Conservation (phyloP, 2,797 vertebrate genomes). For the Xiphophorus birchmanni region DNA sequence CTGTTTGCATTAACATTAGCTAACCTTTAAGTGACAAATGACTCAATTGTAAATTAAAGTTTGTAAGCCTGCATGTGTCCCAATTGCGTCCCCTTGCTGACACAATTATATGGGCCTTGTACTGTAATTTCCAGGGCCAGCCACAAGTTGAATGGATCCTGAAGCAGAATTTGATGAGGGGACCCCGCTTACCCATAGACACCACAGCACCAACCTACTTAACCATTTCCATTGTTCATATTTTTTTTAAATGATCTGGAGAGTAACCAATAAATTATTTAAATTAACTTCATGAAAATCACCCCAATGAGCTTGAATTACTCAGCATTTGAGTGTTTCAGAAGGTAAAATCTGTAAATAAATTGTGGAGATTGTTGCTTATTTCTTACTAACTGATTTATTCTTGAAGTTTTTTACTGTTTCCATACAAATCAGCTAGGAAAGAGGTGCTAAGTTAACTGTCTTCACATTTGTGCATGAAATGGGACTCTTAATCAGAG, state of each 20-base stretch:
- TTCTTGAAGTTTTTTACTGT: background rate
- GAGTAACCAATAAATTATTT: background rate
- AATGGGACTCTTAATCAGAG: too few relatives aligned
- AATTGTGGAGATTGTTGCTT: background rate
- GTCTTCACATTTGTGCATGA: too few relatives aligned
- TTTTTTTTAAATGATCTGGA: background rate
- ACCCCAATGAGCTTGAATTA: background rate
- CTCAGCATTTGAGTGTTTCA: background rate
- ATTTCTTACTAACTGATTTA: background rate
- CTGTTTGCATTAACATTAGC: conserved; percentile 3
- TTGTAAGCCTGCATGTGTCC: background rate
- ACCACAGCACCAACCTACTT: background rate
- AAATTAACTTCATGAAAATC: background rate
- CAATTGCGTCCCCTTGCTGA: background rate
- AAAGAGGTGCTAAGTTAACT: too few relatives aligned
- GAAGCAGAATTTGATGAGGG: background rate
- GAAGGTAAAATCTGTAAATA: background rate
- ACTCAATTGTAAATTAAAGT: conserved; percentile 29
- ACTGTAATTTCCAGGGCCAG: background rate
- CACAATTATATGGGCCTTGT: background rate
- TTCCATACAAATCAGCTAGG: too few relatives aligned
- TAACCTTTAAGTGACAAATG: conserved; percentile 19
- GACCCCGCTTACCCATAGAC: background rate
- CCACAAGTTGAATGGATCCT: background rate
- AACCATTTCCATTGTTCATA: background rate